Conservation (phyloP, 2,113 vertebrate species). For the Pelmatolapia mariae region DNA sequence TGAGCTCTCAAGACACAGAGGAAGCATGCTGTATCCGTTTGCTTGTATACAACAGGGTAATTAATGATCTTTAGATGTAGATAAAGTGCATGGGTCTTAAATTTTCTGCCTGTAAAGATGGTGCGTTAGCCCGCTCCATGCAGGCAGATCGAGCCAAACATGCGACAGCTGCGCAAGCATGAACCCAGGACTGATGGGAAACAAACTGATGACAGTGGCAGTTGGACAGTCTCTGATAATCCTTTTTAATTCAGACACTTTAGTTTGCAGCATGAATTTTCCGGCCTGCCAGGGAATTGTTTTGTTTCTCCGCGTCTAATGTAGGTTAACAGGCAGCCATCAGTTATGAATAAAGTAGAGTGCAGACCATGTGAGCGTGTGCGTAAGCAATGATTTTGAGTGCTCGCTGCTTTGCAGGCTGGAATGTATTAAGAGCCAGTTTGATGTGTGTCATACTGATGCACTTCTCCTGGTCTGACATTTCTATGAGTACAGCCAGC, state of each 20-base stretch:
- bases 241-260: neutral
- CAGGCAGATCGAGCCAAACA: neutral
- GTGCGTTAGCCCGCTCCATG: neutral
- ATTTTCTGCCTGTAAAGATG: neutral
- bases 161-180: neutral
- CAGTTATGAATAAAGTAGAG: slow-evolving; percentile 3
- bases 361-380: neutral
- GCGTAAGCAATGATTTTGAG: neutral
- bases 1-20: neutral
- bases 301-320: neutral
- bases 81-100: neutral
- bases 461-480: neutral
- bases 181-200: neutral
- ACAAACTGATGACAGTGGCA: neutral
- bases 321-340: slow-evolving; percentile 16
- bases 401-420: neutral
- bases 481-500: neutral
- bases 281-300: slow-evolving; percentile 10
- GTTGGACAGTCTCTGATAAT: neutral
- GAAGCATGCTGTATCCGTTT: neutral
- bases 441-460: neutral
- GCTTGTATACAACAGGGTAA: neutral
- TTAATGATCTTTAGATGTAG: neutral
- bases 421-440: neutral
- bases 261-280: neutral